phyloP scores from a whole-genome alignment of 2,113 vertebrate genomes.

The Lepus europaeus region DNA sequence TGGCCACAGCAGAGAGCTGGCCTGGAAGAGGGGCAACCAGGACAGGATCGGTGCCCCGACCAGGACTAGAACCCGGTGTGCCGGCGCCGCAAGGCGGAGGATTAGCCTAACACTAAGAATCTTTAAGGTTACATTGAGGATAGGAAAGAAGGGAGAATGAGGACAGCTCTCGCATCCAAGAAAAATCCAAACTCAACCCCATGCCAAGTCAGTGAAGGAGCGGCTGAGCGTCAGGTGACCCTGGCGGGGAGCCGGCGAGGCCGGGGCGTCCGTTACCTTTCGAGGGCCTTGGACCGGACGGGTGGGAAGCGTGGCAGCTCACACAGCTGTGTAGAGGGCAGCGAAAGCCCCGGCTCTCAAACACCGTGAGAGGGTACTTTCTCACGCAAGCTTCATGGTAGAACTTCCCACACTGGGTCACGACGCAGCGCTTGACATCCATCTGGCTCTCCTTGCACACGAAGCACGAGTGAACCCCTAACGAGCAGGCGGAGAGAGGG shows the following conservation, averaged over 20 bases:
- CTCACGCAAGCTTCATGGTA: slow-evolving; percentile 96
- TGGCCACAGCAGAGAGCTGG: too few species aligned
- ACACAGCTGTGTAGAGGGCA: slow-evolving; percentile 97
- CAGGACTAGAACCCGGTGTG: too few species aligned
- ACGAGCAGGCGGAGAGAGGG: not conserved
- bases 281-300: slow-evolving; percentile 90
- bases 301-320: slow-evolving; percentile 93
- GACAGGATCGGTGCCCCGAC: too few species aligned
- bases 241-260: too few species aligned
- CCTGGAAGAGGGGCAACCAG: too few species aligned
- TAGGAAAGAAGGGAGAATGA: not conserved
- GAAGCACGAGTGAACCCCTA: slow-evolving; percentile 95
- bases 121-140: not conserved
- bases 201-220: not conserved
- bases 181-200: too few species aligned
- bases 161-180: not conserved
- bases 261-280: slow-evolving; percentile 89
- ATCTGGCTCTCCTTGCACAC: slow-evolving; percentile 93
- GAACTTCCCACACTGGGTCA: slow-evolving; percentile 96
- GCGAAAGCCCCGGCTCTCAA: slow-evolving; percentile 96
- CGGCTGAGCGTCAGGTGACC: too few species aligned
- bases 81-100: too few species aligned
- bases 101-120: not conserved
- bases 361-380: slow-evolving; percentile 92
- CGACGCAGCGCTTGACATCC: slow-evolving; percentile 93